A percentile compares a stretch with the other conserved stretches of the same genome.
These are phyloP conservation scores for Callospermophilus lateralis DNA, from an alignment of 2,113 vertebrate species.

Conservation along the genomic window DNA sequence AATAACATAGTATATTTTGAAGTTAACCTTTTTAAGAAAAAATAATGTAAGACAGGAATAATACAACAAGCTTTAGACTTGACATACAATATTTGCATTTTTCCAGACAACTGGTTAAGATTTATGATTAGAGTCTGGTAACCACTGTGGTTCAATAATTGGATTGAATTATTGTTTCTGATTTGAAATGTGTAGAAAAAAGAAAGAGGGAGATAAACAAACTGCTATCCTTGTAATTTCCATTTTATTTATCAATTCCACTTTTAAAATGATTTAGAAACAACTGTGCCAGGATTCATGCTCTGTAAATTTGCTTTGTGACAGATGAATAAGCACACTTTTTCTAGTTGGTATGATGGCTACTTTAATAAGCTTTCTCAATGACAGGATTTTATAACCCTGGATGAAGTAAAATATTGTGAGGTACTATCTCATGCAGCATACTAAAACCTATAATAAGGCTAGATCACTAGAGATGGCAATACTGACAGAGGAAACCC, in stretches of 20 bases:
- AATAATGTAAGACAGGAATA: background rate
- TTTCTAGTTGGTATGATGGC: background rate
- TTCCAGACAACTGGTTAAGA: background rate
- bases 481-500: background rate
- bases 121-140: background rate
- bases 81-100: background rate
- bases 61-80: background rate
- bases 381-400: slow-evolving; percentile 1
- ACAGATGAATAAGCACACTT: slow-evolving; percentile 40
- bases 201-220: background rate
- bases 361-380: slow-evolving; percentile 57
- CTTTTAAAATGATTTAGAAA: slow-evolving; percentile 59
- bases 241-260: background rate
- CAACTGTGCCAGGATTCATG: background rate
- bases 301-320: slow-evolving; percentile 38
- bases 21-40: background rate
- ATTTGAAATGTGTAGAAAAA: slow-evolving; percentile 1
- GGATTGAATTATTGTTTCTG: background rate
- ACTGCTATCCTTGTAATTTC: background rate
- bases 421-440: background rate
- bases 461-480: background rate
- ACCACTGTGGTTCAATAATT: background rate
- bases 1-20: background rate
- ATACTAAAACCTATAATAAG: slow-evolving; percentile 24
- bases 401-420: slow-evolving; percentile 41